Conservation (phyloP, 2,113 vertebrate species). For the Pipra filicauda region DNA sequence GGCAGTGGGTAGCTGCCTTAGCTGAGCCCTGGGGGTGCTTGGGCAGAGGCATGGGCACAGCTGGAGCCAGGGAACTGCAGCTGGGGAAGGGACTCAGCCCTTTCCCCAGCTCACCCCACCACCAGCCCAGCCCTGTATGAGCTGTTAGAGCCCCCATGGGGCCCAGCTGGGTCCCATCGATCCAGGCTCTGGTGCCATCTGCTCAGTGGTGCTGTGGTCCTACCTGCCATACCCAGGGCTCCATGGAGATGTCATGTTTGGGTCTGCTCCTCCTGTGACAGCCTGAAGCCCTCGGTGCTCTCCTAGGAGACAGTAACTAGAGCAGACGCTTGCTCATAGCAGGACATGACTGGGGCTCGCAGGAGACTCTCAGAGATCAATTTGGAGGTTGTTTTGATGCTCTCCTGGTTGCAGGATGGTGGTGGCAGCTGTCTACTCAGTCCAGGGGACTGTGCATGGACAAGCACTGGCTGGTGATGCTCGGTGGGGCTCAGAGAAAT, state of each 20-base stretch:
- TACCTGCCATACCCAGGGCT: not conserved
- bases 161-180: not conserved
- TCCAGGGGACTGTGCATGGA: not conserved
- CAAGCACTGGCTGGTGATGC: not conserved
- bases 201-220: not conserved
- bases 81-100: not conserved
- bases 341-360: conserved; percentile 22
- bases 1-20: not conserved
- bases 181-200: not conserved
- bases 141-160: not conserved
- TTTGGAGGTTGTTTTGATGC: conserved; percentile 45
- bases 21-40: not conserved
- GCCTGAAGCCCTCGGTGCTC: conserved; percentile 16
- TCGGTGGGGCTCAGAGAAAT: not conserved
- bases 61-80: no score
- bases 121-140: not conserved
- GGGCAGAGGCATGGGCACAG: not conserved
- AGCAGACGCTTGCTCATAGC: conserved; percentile 13
- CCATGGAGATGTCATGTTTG: conserved; percentile 66
- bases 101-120: accelerated
- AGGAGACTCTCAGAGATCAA: conserved; percentile 26
- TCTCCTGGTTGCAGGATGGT: not conserved
- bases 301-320: conserved; percentile 66
- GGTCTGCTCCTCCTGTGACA: conserved; percentile 41
- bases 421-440: not conserved